Percentiles rank a stretch among this genome's conserved stretches.
Evolutionary conservation across 2,888 invertebrate species (phyloP).

Genomic region (Aphidius colemani): DNA sequence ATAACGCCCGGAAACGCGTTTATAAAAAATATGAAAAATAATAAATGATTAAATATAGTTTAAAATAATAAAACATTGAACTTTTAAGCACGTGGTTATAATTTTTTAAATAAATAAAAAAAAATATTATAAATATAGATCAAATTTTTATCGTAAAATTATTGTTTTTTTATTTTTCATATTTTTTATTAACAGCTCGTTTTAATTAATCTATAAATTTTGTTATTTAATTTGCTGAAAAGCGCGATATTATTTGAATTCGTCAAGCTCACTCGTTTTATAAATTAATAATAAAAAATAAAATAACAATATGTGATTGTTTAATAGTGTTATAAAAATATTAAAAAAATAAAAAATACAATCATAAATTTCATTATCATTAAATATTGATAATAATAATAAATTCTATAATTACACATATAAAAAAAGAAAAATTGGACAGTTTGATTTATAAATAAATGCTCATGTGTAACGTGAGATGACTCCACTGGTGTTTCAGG

Average conservation of each 20-base stretch:
- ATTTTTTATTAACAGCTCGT: neutral
- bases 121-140: too few species aligned
- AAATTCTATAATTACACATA: constrained; percentile 6
- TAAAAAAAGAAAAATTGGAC: constrained; percentile 2
- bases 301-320: neutral
- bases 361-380: neutral
- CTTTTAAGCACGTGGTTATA: too few species aligned
- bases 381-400: neutral
- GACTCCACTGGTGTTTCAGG: constrained; percentile 64
- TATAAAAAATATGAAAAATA: constrained; percentile 15
- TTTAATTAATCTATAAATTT: neutral
- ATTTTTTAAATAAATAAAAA: too few species aligned
- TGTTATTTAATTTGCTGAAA: constrained; percentile 5
- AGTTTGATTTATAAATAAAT: constrained; percentile 24
- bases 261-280: constrained; percentile 21
- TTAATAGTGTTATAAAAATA: constrained; percentile 1
- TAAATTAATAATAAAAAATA: neutral
- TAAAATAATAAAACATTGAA: too few species aligned
- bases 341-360: constrained; percentile 4
- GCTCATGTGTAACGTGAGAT: constrained; percentile 21
- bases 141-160: neutral
- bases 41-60: constrained; percentile 1
- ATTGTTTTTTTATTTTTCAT: neutral
- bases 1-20: neutral
- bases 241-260: constrained; percentile 20